phyloP scores from a whole-genome alignment of 1,140 invertebrate genomes.

The Battus philenor region DNA sequence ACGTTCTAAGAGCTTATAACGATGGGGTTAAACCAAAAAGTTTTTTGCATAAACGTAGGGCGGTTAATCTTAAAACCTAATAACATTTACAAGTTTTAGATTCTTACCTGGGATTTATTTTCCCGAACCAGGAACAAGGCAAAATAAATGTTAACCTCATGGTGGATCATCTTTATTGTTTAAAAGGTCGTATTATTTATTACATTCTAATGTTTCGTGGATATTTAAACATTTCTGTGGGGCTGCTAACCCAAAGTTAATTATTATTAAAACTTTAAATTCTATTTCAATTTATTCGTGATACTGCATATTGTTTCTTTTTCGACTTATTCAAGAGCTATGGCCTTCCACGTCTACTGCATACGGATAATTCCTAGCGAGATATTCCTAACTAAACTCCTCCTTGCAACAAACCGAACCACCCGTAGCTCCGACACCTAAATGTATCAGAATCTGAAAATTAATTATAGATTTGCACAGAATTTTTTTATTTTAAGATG shows the following conservation, averaged over 20 bases:
- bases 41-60: no score
- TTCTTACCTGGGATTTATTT: conserved; percentile 9
- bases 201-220: conserved; percentile 12
- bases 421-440: conserved; percentile 18
- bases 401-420: conserved; percentile 8
- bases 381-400: conserved; percentile 10
- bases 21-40: no score
- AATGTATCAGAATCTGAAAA: conserved; percentile 20
- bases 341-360: conserved; percentile 13
- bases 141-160: conserved; percentile 18
- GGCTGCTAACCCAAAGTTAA: no score
- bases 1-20: no score
- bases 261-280: no score
- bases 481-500: conserved; percentile 1
- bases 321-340: conserved; percentile 13
- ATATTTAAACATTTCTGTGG: no score
- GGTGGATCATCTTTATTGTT: conserved; percentile 11
- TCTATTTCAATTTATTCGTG: no score
- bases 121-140: conserved; percentile 17
- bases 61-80: not conserved
- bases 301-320: conserved; percentile 10
- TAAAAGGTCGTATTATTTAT: conserved; percentile 1
- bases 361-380: conserved; percentile 13
- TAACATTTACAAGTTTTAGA: conserved; percentile 8
- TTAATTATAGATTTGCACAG: conserved; percentile 19